phyloP scores from a whole-genome alignment of 1,140 invertebrate genomes.

The Branchinecta lindahli region DNA sequence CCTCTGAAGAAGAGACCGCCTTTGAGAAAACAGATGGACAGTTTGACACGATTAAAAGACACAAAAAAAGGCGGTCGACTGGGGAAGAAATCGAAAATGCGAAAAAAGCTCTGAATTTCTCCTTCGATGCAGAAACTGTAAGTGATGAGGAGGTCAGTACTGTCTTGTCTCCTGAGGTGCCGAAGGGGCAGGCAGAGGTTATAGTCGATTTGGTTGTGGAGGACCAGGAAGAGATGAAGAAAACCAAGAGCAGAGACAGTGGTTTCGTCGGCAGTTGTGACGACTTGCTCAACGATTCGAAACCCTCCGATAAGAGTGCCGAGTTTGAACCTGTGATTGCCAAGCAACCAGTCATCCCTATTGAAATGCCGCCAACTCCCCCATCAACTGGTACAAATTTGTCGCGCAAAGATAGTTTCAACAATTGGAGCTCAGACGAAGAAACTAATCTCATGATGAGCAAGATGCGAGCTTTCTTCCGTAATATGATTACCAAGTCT shows the following conservation, averaged over 20 bases:
- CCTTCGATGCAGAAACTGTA: not conserved
- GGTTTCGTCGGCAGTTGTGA: constrained; percentile 76
- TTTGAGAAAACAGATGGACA: constrained; percentile 51
- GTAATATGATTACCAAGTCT: constrained; percentile 49
- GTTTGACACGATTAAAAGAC: constrained; percentile 65
- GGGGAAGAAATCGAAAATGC: constrained; percentile 33
- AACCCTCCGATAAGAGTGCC: not conserved
- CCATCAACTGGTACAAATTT: constrained; percentile 34
- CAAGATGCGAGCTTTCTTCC: constrained; percentile 79
- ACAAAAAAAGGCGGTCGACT: constrained; percentile 46
- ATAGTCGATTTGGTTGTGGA: too few relatives aligned
- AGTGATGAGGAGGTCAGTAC: not conserved
- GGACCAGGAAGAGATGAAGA: constrained; percentile 24
- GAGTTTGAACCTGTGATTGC: not conserved
- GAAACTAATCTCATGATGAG: constrained; percentile 89
- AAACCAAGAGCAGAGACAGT: constrained; percentile 65
- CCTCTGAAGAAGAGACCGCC: constrained; percentile 28
- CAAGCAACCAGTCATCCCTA: not conserved
- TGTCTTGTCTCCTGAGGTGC: not conserved
- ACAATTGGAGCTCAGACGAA: constrained; percentile 82
- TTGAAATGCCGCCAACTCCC: not conserved
- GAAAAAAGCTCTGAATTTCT: constrained; percentile 12
- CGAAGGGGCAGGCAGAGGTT: not conserved
- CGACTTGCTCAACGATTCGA: constrained; percentile 48
- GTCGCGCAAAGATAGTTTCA: constrained; percentile 70